Base-by-base conservation (phyloP, 2,888 invertebrate genomes). In the Cerastis leucographa region DNA sequence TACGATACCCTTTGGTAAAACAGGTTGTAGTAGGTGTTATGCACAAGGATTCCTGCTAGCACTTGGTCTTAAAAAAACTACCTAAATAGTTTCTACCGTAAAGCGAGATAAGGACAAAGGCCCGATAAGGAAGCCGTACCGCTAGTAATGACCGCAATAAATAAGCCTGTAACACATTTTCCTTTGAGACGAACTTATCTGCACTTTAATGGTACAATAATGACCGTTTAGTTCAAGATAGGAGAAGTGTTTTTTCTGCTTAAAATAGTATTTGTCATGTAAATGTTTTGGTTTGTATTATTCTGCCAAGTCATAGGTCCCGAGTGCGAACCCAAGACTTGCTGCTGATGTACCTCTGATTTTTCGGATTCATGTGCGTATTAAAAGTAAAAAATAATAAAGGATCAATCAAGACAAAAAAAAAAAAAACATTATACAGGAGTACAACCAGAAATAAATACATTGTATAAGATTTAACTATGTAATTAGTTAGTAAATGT, bases 131-230 rank as follows among this genome's bases (percentile, higher is more conserved):
- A 25, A 70, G 12, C 56, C 49, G 25, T 61, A 35, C 49, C 22
- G 59, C 61, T 25, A 14, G 35, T 76, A 74, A 87, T 67, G 51
- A 54, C 66, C n/a, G 66, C 35, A 56, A 81, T 85, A 74, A 85
- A 85, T 65, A 76, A 68, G 59, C 54, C 6, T 14, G 71, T 56
- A 54, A 67, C 83, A 65, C 67, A 71, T 75, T 75, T 25, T 29
- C 46, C 42, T 14, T 64, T 35, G 19, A 64, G 59, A 74, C 25
- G 3, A 42, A 71, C 35, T 71, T 85, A 81, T 85, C 81, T 85
- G 6, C 40, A 42, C 49, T 70, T 74, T 65, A 81, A 66, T 54
- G 59, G 17, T 9, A 42, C 54, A 29, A 59, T 71, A 68, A 64
- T 51, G 22, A 67, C 76, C 35, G 51, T 51, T 75, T 66, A n/a